These are phyloP conservation scores for Propithecus perrieri DNA, from an alignment of 2,797 vertebrate genomes.

Conservation along the genomic window DNA sequence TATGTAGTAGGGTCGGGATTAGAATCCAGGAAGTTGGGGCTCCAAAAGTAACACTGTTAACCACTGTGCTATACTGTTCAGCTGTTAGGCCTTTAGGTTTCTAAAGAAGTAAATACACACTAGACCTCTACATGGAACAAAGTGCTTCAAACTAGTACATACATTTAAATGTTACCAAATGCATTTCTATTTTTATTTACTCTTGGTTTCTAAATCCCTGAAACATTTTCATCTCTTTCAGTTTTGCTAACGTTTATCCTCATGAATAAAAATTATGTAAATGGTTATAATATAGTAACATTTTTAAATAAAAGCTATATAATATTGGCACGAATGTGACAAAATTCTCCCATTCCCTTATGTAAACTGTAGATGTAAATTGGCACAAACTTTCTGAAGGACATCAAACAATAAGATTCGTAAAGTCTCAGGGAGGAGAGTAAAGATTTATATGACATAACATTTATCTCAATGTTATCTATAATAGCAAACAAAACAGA, in stretches of 20 bases:
- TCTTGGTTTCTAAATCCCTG: conserved; percentile 11
- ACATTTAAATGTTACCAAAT: conserved; percentile 13
- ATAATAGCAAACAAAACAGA: neutral
- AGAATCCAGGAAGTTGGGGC: neutral
- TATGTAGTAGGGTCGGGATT: neutral
- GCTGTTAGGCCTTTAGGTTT: neutral
- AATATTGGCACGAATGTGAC: neutral
- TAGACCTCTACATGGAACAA: neutral
- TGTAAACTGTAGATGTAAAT: neutral
- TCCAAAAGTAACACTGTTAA: neutral
- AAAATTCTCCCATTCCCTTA: neutral
- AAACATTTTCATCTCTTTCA: neutral
- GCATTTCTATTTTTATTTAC: conserved; percentile 20
- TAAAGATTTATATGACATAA: neutral
- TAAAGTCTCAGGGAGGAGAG: neutral
- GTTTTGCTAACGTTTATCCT: conserved; percentile 13
- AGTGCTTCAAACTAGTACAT: neutral
- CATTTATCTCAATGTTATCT: neutral
- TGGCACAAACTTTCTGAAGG: neutral
- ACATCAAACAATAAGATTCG: neutral
- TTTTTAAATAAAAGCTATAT: neutral
- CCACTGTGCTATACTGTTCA: neutral
- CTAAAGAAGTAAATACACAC: neutral
- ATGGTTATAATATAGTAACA: neutral
- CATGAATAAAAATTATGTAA: conserved; percentile 27